Base-by-base conservation (phyloP, 2,797 vertebrate species). In the Anniella stebbinsi region DNA sequence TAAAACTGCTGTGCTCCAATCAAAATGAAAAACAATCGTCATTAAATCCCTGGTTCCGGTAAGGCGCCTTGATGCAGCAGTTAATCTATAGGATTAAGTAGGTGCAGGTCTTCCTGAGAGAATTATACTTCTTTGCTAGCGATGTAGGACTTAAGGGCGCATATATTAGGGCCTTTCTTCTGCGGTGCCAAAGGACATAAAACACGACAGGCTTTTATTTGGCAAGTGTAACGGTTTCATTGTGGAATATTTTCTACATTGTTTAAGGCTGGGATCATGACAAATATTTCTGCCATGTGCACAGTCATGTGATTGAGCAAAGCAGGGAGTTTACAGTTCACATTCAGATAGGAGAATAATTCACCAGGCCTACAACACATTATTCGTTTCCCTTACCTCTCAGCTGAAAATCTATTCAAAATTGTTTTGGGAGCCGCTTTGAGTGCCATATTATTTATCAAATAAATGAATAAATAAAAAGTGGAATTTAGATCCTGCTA, bases 11-110 rank as follows among this genome's bases (percentile, higher is more conserved):
- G 18, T 70, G 70, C 54, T 82, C 54, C 70, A 80, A 87, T 75
- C 84, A 84, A 77, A 77, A 89, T 85, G 88, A 89, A 85, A 89
- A 78, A 77, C 73, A 77, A 89, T 85, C 70, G 66, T 84, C 70
- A 87, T 75, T 86, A 90, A 67, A 67, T 51, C 21, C 12, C 80
- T 25, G 45, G 30, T 66, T 63, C 48, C 41, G 36, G 18, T 73
- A 73, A 87, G 33, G 28, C 57, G 48, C 69, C 38, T 11, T 87
- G 77, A 82, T 90, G 57, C 70, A 87, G 78, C 81, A 25, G 69
- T 87, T 87, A 80, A 87, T 90, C 78, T 90, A 63, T 81, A 86
- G 69, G 54, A 87, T 87, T 90, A 75, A 87, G 69, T 75, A 51
- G 23, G 57, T 75, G n/a, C 17, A 90, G 41, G 41, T 66, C 69